phyloP scores from a whole-genome alignment of 1,140 invertebrate species.

The Grapholita molesta region DNA sequence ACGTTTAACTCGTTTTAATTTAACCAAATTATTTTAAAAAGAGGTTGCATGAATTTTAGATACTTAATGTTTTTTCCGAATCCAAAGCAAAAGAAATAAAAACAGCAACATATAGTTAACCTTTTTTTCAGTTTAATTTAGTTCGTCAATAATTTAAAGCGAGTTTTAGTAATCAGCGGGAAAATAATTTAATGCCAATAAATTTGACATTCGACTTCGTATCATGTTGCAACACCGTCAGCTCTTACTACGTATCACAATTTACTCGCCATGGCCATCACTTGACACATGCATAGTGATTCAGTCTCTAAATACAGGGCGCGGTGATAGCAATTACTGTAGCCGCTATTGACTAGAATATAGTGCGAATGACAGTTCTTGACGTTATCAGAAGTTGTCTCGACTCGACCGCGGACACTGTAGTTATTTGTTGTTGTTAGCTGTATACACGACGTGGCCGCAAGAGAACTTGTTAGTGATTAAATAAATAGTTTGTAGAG shows the following conservation, averaged over 20 bases:
- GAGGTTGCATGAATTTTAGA: no score
- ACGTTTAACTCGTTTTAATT: no score
- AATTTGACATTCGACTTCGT: no score
- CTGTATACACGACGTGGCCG: not conserved
- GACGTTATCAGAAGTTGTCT: slow-evolving; percentile 4
- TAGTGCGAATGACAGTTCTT: not conserved
- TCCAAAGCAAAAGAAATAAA: no score
- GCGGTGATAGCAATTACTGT: not conserved
- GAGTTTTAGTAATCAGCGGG: no score
- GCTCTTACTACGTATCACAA: not conserved
- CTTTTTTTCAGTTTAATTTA: no score
- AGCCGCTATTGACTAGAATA: not conserved
- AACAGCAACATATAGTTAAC: no score
- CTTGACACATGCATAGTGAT: not conserved
- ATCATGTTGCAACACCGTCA: not conserved
- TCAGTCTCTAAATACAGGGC: not conserved
- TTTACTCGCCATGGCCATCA: not conserved
- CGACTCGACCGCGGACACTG: no score
- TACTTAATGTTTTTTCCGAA: no score
- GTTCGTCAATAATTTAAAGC: no score
- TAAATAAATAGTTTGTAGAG: not conserved
- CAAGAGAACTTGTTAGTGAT: not conserved
- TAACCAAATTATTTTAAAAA: no score
- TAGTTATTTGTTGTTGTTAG: not conserved
- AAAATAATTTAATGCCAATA: no score